Conservation (phyloP, 2,797 vertebrate species). For the Nyctalus aviator region DNA sequence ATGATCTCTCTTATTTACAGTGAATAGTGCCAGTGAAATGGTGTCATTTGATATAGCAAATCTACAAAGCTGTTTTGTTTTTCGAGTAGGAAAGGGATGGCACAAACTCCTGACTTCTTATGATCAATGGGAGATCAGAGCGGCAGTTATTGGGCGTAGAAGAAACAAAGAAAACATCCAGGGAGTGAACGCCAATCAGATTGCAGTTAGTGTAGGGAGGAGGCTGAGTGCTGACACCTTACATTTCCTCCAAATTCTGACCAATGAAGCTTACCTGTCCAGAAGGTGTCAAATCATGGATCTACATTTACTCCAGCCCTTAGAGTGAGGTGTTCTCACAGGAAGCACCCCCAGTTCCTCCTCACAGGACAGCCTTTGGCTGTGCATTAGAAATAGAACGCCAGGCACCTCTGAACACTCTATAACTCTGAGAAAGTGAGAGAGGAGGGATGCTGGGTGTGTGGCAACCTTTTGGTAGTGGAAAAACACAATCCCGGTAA, state of each 20-base stretch:
- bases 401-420: not conserved
- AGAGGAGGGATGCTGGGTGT: not conserved
- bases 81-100: not conserved
- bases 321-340: not conserved
- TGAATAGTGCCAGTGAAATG: not conserved
- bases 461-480: not conserved
- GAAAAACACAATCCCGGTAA: not conserved
- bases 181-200: constrained; percentile 32
- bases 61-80: constrained; percentile 47
- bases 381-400: not conserved
- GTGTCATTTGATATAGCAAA: not conserved
- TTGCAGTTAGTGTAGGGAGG: constrained; percentile 3
- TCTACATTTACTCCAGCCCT: not conserved
- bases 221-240: not conserved
- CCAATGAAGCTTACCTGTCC: not conserved
- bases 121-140: constrained; percentile 56
- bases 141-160: not conserved
- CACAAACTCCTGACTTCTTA: constrained; percentile 25
- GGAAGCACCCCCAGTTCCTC: not conserved
- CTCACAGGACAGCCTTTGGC: not conserved
- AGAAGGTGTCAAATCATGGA: not conserved
- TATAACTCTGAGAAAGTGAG: not conserved
- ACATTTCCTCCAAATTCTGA: not conserved
- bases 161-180: constrained; percentile 51
- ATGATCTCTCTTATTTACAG: constrained; percentile 5